Evolutionary conservation across 2,113 vertebrate genomes (phyloP).

Genomic region (Pipra filicauda): DNA sequence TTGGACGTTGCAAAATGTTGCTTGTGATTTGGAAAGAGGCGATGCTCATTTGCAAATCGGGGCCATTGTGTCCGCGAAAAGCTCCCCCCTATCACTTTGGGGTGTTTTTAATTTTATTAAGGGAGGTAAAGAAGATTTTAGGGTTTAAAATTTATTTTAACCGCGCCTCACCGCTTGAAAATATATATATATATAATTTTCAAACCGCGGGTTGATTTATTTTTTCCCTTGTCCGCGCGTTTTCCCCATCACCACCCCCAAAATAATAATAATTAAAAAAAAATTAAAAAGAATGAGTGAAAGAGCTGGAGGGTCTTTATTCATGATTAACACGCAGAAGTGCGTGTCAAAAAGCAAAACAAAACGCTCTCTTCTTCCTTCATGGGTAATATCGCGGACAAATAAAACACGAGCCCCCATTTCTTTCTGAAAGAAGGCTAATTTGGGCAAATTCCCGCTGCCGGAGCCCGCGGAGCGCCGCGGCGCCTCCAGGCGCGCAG

Average conservation of each 20-base stretch:
- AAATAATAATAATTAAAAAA: not conserved
- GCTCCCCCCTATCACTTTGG: not conserved
- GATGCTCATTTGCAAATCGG: slow-evolving; percentile 65
- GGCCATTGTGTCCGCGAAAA: slow-evolving; percentile 38
- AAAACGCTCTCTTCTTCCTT: not conserved
- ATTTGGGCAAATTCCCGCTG: not conserved
- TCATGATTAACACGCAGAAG: not conserved
- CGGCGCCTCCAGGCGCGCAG: not conserved
- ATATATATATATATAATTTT: not conserved
- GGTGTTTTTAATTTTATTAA: not conserved
- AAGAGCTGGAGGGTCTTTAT: not conserved
- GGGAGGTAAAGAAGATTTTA: not conserved
- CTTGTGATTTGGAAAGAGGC: slow-evolving; percentile 67
- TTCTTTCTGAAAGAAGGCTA: not conserved
- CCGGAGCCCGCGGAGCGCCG: slow-evolving; percentile 1
- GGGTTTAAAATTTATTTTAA: not conserved
- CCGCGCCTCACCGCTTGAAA: not conserved
- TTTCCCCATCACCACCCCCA: not conserved
- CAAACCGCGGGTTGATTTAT: accelerated
- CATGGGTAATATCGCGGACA: not conserved
- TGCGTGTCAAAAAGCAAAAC: not conserved
- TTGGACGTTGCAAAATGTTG: slow-evolving; percentile 80
- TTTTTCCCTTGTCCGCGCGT: not conserved
- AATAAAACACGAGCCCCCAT: not conserved
- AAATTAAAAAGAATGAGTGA: not conserved